A percentile compares a stretch with the other conserved stretches of the same genome.
These are phyloP conservation scores for Gibbula magus DNA, from an alignment of 2,888 invertebrate genomes.

Conservation along the genomic window DNA sequence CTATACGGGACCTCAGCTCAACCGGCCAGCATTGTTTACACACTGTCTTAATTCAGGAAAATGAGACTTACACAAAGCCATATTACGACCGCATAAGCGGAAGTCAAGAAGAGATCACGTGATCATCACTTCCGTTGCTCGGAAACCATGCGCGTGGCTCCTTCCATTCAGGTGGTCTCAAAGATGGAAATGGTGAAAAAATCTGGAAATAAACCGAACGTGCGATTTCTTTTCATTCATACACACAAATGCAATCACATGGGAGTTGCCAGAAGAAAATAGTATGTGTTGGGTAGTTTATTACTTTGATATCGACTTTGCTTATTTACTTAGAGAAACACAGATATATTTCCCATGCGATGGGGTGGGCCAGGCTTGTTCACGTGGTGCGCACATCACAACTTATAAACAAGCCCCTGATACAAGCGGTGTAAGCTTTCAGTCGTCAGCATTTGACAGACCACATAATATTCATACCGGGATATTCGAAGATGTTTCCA, in stretches of 20 bases:
- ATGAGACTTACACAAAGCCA: constrained; percentile 11
- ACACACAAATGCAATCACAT: constrained; percentile 5
- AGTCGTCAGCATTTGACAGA: not conserved
- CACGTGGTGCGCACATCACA: not conserved
- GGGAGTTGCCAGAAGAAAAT: not conserved
- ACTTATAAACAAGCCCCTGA: not conserved
- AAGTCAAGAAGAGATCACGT: constrained; percentile 22
- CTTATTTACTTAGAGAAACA: constrained; percentile 6
- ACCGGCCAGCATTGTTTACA: not conserved
- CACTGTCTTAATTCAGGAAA: constrained; percentile 2
- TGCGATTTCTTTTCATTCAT: constrained; percentile 13
- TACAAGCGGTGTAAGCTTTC: not conserved
- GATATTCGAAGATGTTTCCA: no score
- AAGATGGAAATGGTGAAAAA: not conserved
- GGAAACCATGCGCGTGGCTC: constrained; percentile 20
- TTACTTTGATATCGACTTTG: constrained; percentile 5
- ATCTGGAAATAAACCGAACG: constrained; percentile 13
- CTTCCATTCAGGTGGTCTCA: constrained; percentile 4
- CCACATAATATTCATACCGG: no score
- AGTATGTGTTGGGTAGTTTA: constrained; percentile 3
- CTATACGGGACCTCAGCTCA: not conserved
- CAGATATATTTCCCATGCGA: constrained; percentile 8
- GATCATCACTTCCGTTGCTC: constrained; percentile 20
- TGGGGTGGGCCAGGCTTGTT: not conserved
- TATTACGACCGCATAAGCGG: constrained; percentile 2